Base-by-base conservation (phyloP, 2,113 vertebrate species). In the Platycercus adscitus region DNA sequence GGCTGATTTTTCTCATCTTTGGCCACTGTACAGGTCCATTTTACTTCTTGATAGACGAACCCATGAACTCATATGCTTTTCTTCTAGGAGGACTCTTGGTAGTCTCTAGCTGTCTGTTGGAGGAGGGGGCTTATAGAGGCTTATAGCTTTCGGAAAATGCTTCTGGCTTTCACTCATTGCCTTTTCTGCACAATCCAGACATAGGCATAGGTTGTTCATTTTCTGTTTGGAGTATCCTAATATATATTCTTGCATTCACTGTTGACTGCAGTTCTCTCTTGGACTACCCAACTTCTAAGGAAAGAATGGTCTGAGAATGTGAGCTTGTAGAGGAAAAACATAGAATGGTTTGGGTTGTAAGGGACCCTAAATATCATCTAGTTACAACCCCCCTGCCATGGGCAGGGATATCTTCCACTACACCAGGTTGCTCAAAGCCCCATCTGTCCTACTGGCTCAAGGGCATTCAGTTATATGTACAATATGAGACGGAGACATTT, bases 391-490 rank as follows among this genome's bases (percentile, higher is more conserved):
- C 55, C 13, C 33, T 58, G 20, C 20, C 55, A n/a, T 58, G 33
- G 20, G 33, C 33, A n/a, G 33, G 33, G 55, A 23, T 58, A n/a
- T 58, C 55, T 58, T 58, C 20, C 33, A 23, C 31, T 56, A n/a
- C 19, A n/a, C 13, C 13, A 21, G 55, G 33, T 23, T 58, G 55
- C 33, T 58, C 20, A n/a, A 56, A 58, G 55, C 55, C 55, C 55
- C 55, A 58, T 23, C 12, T 33, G 15, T 21, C 20, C 63, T 44
- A 21, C 37, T 43, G 11, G 49, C 31, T 88, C 28, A 65, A 6
- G 49, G 44, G 11, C 13, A 49, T 44, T 88, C 2, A 0, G 1
- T 37, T 86, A 19, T 53, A 70, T 4, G 9, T 28, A 25, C 7
- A 39, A 10, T n/a, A 28, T 72, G 25, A 17, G 10, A 88, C 28